Evolutionary conservation across 2,888 invertebrate genomes (phyloP).

Genomic region (Eupithecia pulchellata): DNA sequence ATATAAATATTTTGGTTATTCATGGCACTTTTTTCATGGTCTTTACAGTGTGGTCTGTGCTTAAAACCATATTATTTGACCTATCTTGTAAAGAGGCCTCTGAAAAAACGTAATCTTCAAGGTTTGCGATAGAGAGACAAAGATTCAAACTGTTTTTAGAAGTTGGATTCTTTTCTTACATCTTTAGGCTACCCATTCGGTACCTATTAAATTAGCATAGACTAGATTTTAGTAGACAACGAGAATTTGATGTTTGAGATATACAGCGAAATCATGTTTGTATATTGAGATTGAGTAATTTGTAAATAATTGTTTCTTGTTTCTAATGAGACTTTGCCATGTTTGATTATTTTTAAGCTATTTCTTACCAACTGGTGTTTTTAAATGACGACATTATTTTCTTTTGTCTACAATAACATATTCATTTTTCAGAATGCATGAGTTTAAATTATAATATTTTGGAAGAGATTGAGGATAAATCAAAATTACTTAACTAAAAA

Average conservation of each 20-base stretch:
- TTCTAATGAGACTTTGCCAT: conserved; percentile 64
- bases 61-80: neutral
- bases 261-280: conserved; percentile 43
- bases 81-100: neutral
- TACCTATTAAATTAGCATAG: conserved; percentile 10
- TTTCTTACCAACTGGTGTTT: conserved; percentile 35
- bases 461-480: neutral
- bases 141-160: neutral
- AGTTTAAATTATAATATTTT: neutral
- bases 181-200: conserved; percentile 13
- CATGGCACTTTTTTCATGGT: neutral
- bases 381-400: neutral
- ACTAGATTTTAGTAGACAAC: neutral
- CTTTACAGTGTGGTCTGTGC: neutral
- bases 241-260: neutral
- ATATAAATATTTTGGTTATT: neutral
- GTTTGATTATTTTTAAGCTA: conserved; percentile 58
- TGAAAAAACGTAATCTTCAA: neutral
- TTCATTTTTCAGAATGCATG: neutral
- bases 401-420: neutral
- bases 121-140: neutral
- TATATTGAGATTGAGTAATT: conserved; percentile 60
- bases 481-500: neutral
- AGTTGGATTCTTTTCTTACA: neutral
- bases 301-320: conserved; percentile 73